A percentile compares a stretch with the other conserved stretches of the same genome.
phyloP scores from a whole-genome alignment of 2,113 vertebrate genomes.

The Rhabdornis inornatus region DNA sequence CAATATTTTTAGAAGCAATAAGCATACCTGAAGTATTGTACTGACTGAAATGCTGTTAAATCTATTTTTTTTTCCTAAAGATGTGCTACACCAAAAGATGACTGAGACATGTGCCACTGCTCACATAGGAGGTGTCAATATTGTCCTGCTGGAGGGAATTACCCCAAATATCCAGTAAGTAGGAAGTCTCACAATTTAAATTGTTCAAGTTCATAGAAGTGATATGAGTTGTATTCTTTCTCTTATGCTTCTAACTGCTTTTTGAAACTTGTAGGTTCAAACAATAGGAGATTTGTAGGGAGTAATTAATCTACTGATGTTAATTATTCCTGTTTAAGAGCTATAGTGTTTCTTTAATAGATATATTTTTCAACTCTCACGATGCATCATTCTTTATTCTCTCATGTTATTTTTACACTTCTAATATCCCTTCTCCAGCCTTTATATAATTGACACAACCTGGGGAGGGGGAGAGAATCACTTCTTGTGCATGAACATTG shows the following conservation, averaged over 20 bases:
- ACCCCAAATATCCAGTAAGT: slow-evolving; percentile 98
- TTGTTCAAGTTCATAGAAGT: neutral
- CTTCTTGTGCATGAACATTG: neutral
- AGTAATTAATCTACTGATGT: neutral
- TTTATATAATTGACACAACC: neutral
- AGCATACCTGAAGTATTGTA: neutral
- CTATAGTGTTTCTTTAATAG: neutral
- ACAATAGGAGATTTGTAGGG: neutral
- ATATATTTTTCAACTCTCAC: neutral
- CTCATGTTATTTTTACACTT: neutral
- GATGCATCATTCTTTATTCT: neutral
- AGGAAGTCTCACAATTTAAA: neutral
- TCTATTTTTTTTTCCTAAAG: slow-evolving; percentile 65
- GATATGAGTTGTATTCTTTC: neutral
- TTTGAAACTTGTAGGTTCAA: neutral
- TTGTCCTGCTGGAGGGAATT: slow-evolving; percentile 94
- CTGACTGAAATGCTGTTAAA: neutral
- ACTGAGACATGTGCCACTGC: slow-evolving; percentile 96
- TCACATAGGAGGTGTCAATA: slow-evolving; percentile 97
- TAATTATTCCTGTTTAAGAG: neutral
- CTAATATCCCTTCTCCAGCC: neutral
- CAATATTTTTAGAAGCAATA: neutral
- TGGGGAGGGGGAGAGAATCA: neutral
- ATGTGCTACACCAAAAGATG: slow-evolving; percentile 98
- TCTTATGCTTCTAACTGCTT: neutral